Conservation (phyloP, 92 coral and sea anemone genomes). For the Micromussa lordhowensis region DNA sequence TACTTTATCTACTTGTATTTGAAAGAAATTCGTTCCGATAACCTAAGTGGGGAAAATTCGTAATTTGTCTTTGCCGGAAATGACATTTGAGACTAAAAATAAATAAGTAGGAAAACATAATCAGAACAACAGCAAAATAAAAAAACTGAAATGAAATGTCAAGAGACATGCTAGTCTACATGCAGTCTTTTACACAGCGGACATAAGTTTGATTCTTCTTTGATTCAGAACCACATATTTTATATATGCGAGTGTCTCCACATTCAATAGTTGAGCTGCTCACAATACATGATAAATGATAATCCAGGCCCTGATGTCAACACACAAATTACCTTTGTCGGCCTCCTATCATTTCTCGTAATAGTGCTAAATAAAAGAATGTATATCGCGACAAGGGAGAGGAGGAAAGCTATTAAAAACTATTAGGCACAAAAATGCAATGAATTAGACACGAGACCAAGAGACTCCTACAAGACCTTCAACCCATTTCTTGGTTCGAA, state of each 20-base stretch:
- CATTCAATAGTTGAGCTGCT: not conserved
- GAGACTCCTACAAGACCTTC: slow-evolving; percentile 39
- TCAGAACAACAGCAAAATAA: not conserved
- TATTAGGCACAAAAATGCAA: slow-evolving; percentile 6
- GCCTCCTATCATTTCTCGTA: not conserved
- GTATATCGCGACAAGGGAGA: slow-evolving; percentile 64
- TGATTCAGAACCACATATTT: no score
- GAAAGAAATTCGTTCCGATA: not conserved
- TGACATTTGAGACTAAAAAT: not conserved
- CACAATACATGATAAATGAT: not conserved
- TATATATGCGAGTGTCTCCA: no score
- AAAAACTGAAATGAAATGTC: not conserved
- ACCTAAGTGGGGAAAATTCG: not conserved
- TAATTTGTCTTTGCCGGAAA: not conserved
- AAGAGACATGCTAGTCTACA: no score
- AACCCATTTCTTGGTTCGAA: slow-evolving; percentile 17
- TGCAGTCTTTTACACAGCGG: no score
- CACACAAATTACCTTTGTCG: not conserved
- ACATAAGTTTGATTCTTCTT: no score
- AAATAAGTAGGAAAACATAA: not conserved
- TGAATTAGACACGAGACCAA: slow-evolving; percentile 20
- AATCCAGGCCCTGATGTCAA: not conserved
- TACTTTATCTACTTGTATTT: not conserved
- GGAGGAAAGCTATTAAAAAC: slow-evolving; percentile 46
- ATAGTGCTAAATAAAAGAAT: not conserved